Percentiles rank a stretch among this genome's conserved stretches.
Evolutionary conservation across 2,113 vertebrate genomes (phyloP).

Genomic region (Anser brachyrhynchus): DNA sequence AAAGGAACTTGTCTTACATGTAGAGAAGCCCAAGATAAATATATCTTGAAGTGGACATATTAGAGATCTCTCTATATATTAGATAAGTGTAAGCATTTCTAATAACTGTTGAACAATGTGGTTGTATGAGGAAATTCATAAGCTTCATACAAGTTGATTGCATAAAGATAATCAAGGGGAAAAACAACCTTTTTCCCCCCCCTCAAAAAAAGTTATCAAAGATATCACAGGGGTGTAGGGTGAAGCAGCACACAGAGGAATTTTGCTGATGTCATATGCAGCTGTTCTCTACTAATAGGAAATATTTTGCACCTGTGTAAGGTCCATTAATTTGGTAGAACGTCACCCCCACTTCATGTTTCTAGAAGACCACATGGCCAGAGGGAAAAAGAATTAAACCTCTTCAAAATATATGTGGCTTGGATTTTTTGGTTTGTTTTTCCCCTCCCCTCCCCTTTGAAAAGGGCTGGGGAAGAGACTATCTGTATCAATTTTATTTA

Average conservation of each 20-base stretch:
- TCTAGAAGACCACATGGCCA: not conserved
- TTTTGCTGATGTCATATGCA: not conserved
- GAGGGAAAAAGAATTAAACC: not conserved
- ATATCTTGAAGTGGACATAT: not conserved
- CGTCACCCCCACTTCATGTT: not conserved
- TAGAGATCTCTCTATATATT: not conserved
- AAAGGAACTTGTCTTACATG: not conserved
- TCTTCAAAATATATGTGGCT: not conserved
- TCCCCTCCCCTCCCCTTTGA: not conserved
- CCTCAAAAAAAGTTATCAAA: not conserved
- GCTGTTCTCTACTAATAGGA: not conserved
- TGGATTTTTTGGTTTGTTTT: not conserved
- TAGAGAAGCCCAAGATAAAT: not conserved
- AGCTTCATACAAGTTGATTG: not conserved
- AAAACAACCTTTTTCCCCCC: too few species aligned
- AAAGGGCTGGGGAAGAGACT: rapidly evolving
- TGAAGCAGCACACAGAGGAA: not conserved
- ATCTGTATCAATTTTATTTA: not conserved
- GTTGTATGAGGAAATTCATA: not conserved
- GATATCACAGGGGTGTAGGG: rapidly evolving
- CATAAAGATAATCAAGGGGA: not conserved
- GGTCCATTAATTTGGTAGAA: not conserved
- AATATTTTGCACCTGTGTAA: not conserved
- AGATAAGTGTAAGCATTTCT: not conserved
- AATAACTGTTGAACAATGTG: not conserved